phyloP scores from a whole-genome alignment of 2,113 vertebrate genomes.

The Chloroceryle aenea region DNA sequence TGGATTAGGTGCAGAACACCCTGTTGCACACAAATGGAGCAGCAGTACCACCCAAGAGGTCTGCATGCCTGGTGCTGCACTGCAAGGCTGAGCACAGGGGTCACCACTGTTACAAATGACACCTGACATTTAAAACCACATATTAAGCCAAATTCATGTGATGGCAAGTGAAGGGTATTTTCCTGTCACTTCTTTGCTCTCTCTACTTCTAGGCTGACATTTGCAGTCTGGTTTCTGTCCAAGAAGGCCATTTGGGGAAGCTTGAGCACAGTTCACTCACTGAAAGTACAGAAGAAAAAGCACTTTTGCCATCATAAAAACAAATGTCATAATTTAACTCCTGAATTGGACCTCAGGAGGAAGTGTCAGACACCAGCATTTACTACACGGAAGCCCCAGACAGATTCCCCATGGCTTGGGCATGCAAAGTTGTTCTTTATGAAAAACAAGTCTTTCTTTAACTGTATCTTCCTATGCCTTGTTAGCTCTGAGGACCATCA shows the following conservation, averaged over 20 bases:
- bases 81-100: rapidly evolving
- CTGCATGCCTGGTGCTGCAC: not conserved
- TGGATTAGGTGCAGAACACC: not conserved
- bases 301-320: not conserved
- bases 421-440: not conserved
- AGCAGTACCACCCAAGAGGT: not conserved
- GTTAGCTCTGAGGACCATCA: not conserved
- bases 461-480: not conserved
- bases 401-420: not conserved
- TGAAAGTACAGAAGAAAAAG: constrained; percentile 2
- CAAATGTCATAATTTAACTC: not conserved
- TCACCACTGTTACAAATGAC: not conserved
- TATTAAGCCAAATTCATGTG: not conserved
- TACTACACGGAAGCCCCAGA: not conserved
- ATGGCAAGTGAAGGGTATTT: not conserved
- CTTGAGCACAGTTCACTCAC: not conserved
- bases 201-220: not conserved
- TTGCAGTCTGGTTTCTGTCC: constrained; percentile 19
- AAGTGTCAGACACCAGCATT: not conserved
- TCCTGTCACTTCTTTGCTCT: not conserved
- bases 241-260: constrained; percentile 10
- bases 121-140: not conserved
- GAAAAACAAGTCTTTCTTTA: not conserved
- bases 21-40: rapidly evolving
- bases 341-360: not conserved